Base-by-base conservation (phyloP, 2,888 invertebrate genomes). In the Pristionchus mayeri region DNA sequence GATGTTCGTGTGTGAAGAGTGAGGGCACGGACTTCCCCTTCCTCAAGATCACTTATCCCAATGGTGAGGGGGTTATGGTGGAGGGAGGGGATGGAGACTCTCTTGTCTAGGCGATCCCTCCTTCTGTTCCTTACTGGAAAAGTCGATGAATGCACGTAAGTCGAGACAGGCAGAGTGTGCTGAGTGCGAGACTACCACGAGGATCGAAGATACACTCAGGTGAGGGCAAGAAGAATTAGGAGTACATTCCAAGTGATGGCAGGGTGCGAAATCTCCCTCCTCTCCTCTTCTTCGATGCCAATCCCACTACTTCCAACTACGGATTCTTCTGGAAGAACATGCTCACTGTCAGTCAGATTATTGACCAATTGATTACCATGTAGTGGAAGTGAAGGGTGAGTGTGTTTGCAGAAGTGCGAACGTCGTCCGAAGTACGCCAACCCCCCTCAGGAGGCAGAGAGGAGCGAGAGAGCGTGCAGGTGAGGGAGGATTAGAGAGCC, bases 41-140 rank as follows among this genome's bases (percentile, higher is more conserved):
- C 6, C 48, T 57, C 40, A 57, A 80, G 37, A 57, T 80, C 16
- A n/a, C 37, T 4, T 80, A 80, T 57, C 54, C 80, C 24, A 16
- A 1, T 57, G 57, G 57, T 80, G 0, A 57, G 80, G 13, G 7
- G 16, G 3, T 48, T n/a, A n/a, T n/a, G n/a, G n/a, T 7, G 6
- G 21, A 44, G 44, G 44, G 44, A 37, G 16, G 54, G 16, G 54
- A n/a, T 54, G 54, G n/a, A 21, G 54, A 60, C 11, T 40, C 9
- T 40, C 71, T 34, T 34, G 4, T 30, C 63, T 27, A 71, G 71
- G 71, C 11, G 71, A 86, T 75, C 75, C 86, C 2, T 67, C 88
- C 24, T 85, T 89, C 48, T 88, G 87, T 81, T 84, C 86, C 44
- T 85, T 89, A 16, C 81, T 89, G n/a, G 89, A 89, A 57, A 88